Conservation (phyloP, 2,113 vertebrate species). For the Amphiprion ocellaris region DNA sequence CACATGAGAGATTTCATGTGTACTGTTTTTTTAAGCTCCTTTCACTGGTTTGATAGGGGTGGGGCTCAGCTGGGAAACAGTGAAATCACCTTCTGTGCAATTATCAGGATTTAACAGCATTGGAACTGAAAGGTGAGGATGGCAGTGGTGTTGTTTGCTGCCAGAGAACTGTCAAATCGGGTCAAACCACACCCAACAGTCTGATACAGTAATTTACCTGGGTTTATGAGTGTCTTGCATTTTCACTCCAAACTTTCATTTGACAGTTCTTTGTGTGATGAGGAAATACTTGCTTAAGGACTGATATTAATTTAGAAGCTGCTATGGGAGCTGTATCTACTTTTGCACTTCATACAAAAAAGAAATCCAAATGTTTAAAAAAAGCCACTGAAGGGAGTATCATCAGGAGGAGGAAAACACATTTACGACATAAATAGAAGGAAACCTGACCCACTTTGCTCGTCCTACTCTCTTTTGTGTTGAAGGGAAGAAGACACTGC, state of each 20-base stretch:
- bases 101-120: no score
- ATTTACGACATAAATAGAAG: slow-evolving; percentile 24
- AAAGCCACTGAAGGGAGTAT: no score
- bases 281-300: no score
- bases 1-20: not conserved
- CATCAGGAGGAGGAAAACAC: not conserved
- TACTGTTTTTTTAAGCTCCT: not conserved
- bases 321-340: no score
- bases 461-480: slow-evolving; percentile 58
- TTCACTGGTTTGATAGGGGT: not conserved
- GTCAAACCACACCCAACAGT: not conserved
- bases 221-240: no score
- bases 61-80: not conserved
- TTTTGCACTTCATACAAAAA: no score
- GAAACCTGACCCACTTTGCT: slow-evolving; percentile 57
- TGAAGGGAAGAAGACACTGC: slow-evolving; percentile 41
- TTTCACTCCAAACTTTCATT: no score
- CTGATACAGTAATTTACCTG: not conserved
- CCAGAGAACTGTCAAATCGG: not conserved
- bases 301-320: no score
- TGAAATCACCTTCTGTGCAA: not conserved
- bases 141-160: not conserved
- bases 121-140: not conserved
- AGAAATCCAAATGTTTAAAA: no score
- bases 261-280: no score